Evolutionary conservation across 2,888 invertebrate genomes (phyloP).

Genomic region (Dysmachus trigonus): DNA sequence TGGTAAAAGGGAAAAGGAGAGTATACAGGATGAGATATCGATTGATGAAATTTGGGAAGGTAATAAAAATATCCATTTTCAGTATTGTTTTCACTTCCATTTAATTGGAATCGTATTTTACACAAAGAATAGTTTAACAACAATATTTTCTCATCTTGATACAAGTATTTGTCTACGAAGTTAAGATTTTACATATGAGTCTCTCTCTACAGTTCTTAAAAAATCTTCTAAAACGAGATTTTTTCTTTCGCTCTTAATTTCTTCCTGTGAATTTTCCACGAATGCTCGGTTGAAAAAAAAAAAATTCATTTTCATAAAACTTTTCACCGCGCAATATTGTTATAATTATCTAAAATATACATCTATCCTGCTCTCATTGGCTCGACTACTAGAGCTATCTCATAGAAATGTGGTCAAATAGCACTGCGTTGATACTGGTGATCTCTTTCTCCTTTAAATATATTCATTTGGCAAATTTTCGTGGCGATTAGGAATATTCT

Average conservation of each 20-base stretch:
- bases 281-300: slow-evolving; percentile 28
- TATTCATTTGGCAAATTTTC: slow-evolving; percentile 18
- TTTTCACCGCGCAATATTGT: slow-evolving; percentile 3
- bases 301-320: slow-evolving; percentile 16
- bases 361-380: slow-evolving; percentile 6
- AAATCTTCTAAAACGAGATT: slow-evolving; percentile 50
- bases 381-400: background rate
- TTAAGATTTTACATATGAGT: slow-evolving; percentile 12
- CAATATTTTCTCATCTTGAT: slow-evolving; percentile 41
- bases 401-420: slow-evolving; percentile 36
- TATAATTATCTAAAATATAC: slow-evolving; percentile 39
- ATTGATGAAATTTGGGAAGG: background rate
- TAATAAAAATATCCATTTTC: background rate
- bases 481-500: slow-evolving; percentile 23
- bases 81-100: slow-evolving; percentile 33
- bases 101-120: slow-evolving; percentile 41
- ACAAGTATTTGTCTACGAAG: slow-evolving; percentile 39
- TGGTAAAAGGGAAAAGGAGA: background rate
- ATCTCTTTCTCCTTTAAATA: background rate
- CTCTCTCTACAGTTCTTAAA: slow-evolving; percentile 20
- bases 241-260: background rate
- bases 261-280: background rate
- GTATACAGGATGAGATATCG: background rate
- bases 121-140: slow-evolving; percentile 43
- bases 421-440: slow-evolving; percentile 9